Conservation (phyloP, 1,140 invertebrate species). For the Drosophila trapezifrons region DNA sequence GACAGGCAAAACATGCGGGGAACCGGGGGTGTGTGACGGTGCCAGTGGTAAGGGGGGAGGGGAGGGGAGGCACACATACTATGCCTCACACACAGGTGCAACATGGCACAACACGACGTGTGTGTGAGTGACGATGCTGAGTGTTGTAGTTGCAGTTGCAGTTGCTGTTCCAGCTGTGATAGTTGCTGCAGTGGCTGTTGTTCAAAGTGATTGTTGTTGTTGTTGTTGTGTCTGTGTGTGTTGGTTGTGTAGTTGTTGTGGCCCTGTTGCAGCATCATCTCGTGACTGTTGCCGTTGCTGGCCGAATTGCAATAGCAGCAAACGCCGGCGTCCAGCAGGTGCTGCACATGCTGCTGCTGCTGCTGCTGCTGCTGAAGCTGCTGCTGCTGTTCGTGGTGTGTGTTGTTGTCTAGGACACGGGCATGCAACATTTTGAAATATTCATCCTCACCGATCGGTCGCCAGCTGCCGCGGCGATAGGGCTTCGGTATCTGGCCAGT, state of each 20-base stretch:
- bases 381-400: slow-evolving; percentile 52
- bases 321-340: slow-evolving; percentile 32
- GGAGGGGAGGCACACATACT: slow-evolving; percentile 69
- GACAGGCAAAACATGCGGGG: slow-evolving; percentile 18
- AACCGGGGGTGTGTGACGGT: too few relatives aligned
- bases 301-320: slow-evolving; percentile 47
- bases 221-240: slow-evolving; percentile 48
- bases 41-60: background rate
- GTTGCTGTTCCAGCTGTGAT: slow-evolving; percentile 39
- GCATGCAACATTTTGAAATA: slow-evolving; percentile 84
- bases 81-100: slow-evolving; percentile 83
- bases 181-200: slow-evolving; percentile 29
- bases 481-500: slow-evolving; percentile 98
- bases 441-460: slow-evolving; percentile 90
- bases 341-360: slow-evolving; percentile 18
- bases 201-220: slow-evolving; percentile 18
- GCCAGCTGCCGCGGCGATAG: slow-evolving; percentile 94
- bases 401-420: slow-evolving; percentile 73
- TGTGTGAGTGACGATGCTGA: slow-evolving; percentile 53
- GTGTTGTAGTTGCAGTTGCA: slow-evolving; percentile 39
- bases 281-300: slow-evolving; percentile 20
- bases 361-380: slow-evolving; percentile 27
- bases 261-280: slow-evolving; percentile 13
- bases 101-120: slow-evolving; percentile 75
- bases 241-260: slow-evolving; percentile 46